These are phyloP conservation scores for Ceratotherium simum DNA, from an alignment of 2,113 vertebrate species.

Conservation along the genomic window DNA sequence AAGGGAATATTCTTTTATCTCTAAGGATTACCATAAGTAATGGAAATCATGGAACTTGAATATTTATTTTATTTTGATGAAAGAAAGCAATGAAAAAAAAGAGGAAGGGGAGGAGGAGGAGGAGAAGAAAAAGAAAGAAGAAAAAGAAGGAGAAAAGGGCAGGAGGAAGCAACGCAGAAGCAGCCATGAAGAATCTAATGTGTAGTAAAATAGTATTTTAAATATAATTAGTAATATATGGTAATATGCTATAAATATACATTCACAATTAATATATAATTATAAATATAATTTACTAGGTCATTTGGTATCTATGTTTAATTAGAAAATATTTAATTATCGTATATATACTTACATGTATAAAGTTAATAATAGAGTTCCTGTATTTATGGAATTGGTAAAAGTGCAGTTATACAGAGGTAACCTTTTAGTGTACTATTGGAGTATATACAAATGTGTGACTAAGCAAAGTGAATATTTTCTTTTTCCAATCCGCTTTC, in stretches of 20 bases:
- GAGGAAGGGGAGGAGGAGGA: background rate
- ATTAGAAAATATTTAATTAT: conserved; percentile 46
- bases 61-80: background rate
- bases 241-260: background rate
- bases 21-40: background rate
- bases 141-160: background rate
- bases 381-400: background rate
- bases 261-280: background rate
- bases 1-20: background rate
- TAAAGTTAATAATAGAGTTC: background rate
- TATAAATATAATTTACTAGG: background rate
- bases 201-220: background rate
- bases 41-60: background rate
- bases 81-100: background rate
- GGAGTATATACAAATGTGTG: background rate
- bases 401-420: background rate
- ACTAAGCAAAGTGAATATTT: background rate
- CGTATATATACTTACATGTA: background rate
- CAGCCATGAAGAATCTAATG: background rate
- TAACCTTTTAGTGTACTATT: background rate
- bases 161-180: background rate
- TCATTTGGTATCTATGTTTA: conserved; percentile 15
- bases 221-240: background rate
- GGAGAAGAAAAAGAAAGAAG: background rate
- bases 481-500: background rate